A percentile compares a stretch with the other conserved stretches of the same genome.
Evolutionary conservation across 92 coral and sea anemone genomes (phyloP).

Genomic region (Blastomussa wellsi): DNA sequence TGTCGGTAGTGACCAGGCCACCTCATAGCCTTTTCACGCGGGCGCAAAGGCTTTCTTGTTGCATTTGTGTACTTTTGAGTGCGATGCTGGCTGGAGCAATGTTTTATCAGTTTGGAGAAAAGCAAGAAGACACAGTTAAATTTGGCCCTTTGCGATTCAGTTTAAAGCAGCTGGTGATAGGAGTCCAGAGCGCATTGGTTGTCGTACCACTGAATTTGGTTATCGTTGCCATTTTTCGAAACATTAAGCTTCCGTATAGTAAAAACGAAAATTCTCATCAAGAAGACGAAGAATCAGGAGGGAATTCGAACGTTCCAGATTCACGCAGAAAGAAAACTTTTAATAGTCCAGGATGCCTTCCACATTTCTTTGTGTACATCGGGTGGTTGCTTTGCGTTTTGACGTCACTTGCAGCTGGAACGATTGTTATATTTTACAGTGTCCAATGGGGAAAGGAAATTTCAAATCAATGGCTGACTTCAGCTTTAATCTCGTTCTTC

Average conservation of each 20-base stretch:
- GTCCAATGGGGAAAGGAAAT: conserved; percentile 83
- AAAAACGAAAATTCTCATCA: not conserved
- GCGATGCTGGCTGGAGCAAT: conserved; percentile 97
- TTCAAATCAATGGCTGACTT: conserved; percentile 83
- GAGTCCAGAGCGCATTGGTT: conserved; percentile 79
- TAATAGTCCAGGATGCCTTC: conserved; percentile 67
- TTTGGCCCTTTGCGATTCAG: conserved; percentile 87
- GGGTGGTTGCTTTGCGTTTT: conserved; percentile 73
- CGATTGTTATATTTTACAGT: conserved; percentile 76
- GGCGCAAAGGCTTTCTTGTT: conserved; percentile 89
- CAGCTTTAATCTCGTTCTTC: conserved; percentile 71
- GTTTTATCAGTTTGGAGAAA: conserved; percentile 90
- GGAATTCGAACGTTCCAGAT: conserved; percentile 5
- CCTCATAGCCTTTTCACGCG: conserved; percentile 96
- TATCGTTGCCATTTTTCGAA: conserved; percentile 82
- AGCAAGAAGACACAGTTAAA: conserved; percentile 64
- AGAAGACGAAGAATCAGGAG: conserved; percentile 3
- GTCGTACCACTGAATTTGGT: conserved; percentile 85
- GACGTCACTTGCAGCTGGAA: conserved; percentile 59
- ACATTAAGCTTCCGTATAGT: conserved; percentile 48
- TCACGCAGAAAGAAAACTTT: not conserved
- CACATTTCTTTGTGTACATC: conserved; percentile 73
- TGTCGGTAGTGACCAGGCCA: conserved; percentile 89
- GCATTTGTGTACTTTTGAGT: conserved; percentile 76
- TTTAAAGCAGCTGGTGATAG: conserved; percentile 78